Conservation (phyloP, 2,797 vertebrate species). For the Cephalopachus bancanus region DNA sequence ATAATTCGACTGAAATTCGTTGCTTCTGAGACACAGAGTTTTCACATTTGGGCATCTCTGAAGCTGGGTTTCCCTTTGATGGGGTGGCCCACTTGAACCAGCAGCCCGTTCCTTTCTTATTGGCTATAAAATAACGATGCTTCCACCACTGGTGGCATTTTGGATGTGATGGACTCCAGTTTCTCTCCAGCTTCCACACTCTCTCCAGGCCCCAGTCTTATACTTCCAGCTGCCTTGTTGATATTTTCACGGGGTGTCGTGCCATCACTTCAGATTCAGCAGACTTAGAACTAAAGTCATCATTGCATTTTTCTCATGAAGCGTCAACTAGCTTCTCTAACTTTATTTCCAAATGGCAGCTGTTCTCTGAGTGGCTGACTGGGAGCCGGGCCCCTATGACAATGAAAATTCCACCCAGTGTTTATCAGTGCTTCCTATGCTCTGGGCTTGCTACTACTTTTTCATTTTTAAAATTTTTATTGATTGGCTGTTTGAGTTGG, state of each 20-base stretch:
- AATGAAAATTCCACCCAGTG: rapidly evolving
- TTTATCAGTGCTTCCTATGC: no score
- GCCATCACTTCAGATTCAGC: neutral
- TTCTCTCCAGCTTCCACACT: rapidly evolving
- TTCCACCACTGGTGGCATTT: rapidly evolving
- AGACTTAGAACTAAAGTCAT: neutral
- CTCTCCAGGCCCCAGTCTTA: neutral
- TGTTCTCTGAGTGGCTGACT: neutral
- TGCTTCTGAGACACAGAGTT: neutral
- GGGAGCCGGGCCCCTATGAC: no score
- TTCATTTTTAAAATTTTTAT: no score
- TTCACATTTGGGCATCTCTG: neutral
- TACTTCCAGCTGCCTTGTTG: neutral
- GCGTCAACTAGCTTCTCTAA: neutral
- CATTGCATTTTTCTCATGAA: neutral
- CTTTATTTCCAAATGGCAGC: neutral
- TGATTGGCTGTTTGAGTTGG: no score
- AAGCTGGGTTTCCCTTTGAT: neutral
- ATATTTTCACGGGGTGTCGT: neutral
- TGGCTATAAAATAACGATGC: neutral
- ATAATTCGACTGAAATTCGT: neutral
- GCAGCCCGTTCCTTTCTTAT: neutral
- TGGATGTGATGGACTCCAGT: neutral
- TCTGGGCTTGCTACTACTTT: no score
- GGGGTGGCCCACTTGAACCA: neutral